Percentiles rank a stretch among this genome's conserved stretches.
These are phyloP conservation scores for Hemaris fuciformis DNA, from an alignment of 2,888 invertebrate species.

Conservation along the genomic window DNA sequence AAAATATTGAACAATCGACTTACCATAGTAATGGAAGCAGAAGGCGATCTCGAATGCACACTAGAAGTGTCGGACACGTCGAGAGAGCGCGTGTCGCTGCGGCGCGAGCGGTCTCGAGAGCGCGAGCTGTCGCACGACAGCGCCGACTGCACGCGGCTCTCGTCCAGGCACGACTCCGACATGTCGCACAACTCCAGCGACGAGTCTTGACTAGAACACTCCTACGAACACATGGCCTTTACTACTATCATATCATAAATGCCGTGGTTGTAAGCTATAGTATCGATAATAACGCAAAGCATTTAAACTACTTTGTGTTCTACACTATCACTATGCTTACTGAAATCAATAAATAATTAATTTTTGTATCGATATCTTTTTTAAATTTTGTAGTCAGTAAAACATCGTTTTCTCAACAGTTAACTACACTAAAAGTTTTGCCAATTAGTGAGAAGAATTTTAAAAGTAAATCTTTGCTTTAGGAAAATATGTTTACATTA, in stretches of 20 bases:
- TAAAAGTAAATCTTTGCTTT: neutral
- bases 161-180: conserved; percentile 60
- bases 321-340: neutral
- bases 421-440: neutral
- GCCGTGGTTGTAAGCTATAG: too few species aligned
- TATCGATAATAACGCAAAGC: conserved; percentile 1
- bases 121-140: conserved; percentile 73
- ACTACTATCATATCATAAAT: too few species aligned
- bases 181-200: conserved; percentile 75
- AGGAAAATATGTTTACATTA: neutral
- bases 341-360: neutral
- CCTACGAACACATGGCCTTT: conserved; percentile 62
- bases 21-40: conserved; percentile 74
- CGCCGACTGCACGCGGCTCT: conserved; percentile 73
- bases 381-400: neutral
- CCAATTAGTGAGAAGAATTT: neutral
- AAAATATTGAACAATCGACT: too few species aligned
- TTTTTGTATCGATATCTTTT: neutral
- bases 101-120: conserved; percentile 67
- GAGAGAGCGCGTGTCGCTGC: conserved; percentile 72
- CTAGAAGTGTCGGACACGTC: conserved; percentile 75
- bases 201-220: conserved; percentile 80
- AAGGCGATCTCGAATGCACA: conserved; percentile 71
- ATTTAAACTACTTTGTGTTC: neutral
- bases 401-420: neutral